A percentile compares a stretch with the other conserved stretches of the same genome.
phyloP scores from a whole-genome alignment of 2,888 invertebrate genomes.

The Aleiodes alternator region DNA sequence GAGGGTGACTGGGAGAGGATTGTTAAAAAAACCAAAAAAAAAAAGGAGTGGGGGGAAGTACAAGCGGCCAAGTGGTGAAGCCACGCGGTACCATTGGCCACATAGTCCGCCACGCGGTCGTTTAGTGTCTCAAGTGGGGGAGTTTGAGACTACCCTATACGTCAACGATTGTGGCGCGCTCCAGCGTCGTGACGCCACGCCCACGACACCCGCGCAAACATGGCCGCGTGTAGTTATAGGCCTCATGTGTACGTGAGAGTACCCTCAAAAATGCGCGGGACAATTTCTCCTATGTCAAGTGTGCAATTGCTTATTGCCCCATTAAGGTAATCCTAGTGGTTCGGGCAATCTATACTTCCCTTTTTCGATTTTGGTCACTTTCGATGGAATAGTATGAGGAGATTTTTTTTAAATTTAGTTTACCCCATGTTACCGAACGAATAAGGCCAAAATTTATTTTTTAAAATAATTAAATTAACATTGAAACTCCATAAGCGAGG shows the following conservation, averaged over 20 bases:
- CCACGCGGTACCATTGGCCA: slow-evolving; percentile 42
- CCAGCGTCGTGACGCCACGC: slow-evolving; percentile 69
- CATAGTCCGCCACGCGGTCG: slow-evolving; percentile 36
- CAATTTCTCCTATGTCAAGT: slow-evolving; percentile 39
- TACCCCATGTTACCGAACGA: too few species aligned
- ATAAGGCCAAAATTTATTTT: too few species aligned
- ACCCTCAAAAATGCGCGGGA: slow-evolving; percentile 49
- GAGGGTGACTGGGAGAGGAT: slow-evolving; percentile 32
- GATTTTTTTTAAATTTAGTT: too few species aligned
- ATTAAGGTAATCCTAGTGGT: too few species aligned
- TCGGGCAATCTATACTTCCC: too few species aligned
- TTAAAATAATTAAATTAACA: too few species aligned
- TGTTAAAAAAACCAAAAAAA: neutral
- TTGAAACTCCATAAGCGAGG: too few species aligned
- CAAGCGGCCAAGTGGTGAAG: slow-evolving; percentile 46
- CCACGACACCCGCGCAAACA: slow-evolving; percentile 74
- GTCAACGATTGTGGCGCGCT: slow-evolving; percentile 65
- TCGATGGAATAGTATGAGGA: too few species aligned
- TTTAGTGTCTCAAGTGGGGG: slow-evolving; percentile 57
- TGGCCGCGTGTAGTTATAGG: slow-evolving; percentile 65
- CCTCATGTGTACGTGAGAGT: neutral
- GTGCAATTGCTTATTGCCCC: too few species aligned
- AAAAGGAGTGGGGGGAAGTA: slow-evolving; percentile 44
- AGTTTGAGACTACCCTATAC: slow-evolving; percentile 64
- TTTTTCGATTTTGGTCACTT: too few species aligned